Evolutionary conservation across 2,797 vertebrate species (phyloP), one percentile per base, ranked within the genome.

Genomic region (Trematomus bernacchii): DNA sequence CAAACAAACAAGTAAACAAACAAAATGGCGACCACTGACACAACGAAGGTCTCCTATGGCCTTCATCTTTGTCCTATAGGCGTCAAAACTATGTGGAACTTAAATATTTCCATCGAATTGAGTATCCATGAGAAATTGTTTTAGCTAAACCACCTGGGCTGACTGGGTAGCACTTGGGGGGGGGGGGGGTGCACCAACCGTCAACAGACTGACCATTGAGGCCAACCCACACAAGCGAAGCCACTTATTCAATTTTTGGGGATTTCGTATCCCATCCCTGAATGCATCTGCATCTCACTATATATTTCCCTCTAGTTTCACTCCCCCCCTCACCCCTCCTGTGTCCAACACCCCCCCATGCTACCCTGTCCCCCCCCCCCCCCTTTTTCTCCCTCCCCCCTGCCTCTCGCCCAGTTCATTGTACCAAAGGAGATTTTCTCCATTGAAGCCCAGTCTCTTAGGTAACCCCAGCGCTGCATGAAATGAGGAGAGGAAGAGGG

Each of bases 381-480:
- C 51, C 33, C 33, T 69, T 58, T 55, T 74, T 51, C 48, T 43
- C 27, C 72, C 77, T 74, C 87, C 85, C 74, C 86, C 80, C 82
- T 90, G 85, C 87, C 89, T 90, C 91, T 93, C 83, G 66, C 90
- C 87, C 88, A 89, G 80, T 91, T 94, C 93, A 95, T 96, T 96
- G 94, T 96, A 94, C 92, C 91, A 92, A 88, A 93, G 91, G 91
- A 95, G 94, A 96, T 96, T 95, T 94, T 96, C 95, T 95, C 94
- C 92, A 95, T 96, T 96, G 93, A 96, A 93, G 91, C 93, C 90
- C 89, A 94, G 93, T 96, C 94, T 95, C 95, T 96, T 95, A 95
- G 95, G 95, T 93, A 94, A 96, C 95, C 94, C 94, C 94, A 95
- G 91, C 92, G 84, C 94, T 93, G 94, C 95, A 95, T 95, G 92